Evolutionary conservation across 2,797 vertebrate species (phyloP), one percentile per base, ranked within the genome.

Genomic region (Oreochromis mossambicus): DNA sequence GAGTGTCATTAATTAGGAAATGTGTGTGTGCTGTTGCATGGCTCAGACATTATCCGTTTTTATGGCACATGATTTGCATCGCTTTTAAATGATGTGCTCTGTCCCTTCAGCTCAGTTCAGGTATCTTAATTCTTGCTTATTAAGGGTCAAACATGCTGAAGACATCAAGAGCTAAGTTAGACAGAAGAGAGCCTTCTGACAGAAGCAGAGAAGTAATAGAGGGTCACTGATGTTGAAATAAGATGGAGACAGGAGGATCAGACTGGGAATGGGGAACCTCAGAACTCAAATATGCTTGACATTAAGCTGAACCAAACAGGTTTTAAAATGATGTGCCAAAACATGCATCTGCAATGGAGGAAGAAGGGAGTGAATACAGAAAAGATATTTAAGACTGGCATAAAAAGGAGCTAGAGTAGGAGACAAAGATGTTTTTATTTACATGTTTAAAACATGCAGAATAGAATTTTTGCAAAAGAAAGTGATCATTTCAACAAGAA

Each of bases 221-320:
- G n/a, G 85, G 83, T 77, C 77, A 32, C n/a, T 19, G 4, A 15
- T 29, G 29, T 34, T 51, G 41, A 85, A 81, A 86, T 56, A 73
- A 48, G 78, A 77, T 89, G 87, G 34, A 82, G 83, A 92, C 77
- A 84, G 77, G 78, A 21, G 26, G 32, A 70, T 38, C 79, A 56
- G 61, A 86, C 21, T 50, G 68, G 29, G 24, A 87, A 78, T 48
- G 81, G 70, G 68, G 8, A 83, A 34, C 17, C 78, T 80, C 70
- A 82, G 77, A 63, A 79, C 83, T 81, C 61, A 75, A 83, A 90
- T 79, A 61, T 84, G 79, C 86, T 86, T 85, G 83, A 93, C 86
- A 89, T 73, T 79, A 80, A 1, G 3, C 51, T 7, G 52, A 86
- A 70, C 77, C 78, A 79, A 83, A 83, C 85, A 81, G 76, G 70